These are phyloP conservation scores for Dicrurus megarhynchus DNA, from an alignment of 2,113 vertebrate genomes.

Conservation along the genomic window DNA sequence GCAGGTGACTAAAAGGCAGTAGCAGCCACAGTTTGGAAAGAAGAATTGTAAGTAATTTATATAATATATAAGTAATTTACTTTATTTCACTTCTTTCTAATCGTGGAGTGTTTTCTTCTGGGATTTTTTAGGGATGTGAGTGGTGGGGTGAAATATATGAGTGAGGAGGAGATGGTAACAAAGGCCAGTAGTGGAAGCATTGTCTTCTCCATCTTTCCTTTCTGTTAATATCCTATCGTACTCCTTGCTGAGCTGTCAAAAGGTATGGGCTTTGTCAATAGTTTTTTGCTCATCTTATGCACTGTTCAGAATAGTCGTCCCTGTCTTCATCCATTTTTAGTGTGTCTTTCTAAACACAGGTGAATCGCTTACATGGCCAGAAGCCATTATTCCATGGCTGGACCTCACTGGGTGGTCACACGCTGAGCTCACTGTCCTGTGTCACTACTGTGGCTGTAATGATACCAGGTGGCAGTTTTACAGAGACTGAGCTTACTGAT, in stretches of 20 bases:
- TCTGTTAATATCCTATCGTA: background rate
- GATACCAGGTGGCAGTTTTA: background rate
- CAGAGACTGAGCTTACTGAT: background rate
- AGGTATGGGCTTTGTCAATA: accelerated
- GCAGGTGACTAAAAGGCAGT: background rate
- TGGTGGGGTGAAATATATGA: background rate
- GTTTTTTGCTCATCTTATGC: background rate
- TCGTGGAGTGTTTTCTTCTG: background rate
- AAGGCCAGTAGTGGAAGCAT: background rate
- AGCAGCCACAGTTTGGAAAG: background rate
- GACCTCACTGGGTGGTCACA: background rate
- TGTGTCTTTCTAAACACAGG: background rate
- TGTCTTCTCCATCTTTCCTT: background rate
- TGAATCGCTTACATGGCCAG: background rate
- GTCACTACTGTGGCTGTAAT: background rate
- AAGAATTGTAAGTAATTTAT: background rate
- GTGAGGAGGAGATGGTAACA: background rate
- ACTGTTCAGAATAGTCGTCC: background rate
- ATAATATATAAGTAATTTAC: background rate
- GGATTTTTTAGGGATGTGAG: background rate
- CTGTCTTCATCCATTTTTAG: background rate
- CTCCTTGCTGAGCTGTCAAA: background rate
- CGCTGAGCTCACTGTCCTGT: accelerated
- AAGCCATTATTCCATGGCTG: background rate
- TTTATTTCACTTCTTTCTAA: background rate